Evolutionary conservation across 2,113 vertebrate genomes (phyloP).

Genomic region (Phrynosoma blainvillii): DNA sequence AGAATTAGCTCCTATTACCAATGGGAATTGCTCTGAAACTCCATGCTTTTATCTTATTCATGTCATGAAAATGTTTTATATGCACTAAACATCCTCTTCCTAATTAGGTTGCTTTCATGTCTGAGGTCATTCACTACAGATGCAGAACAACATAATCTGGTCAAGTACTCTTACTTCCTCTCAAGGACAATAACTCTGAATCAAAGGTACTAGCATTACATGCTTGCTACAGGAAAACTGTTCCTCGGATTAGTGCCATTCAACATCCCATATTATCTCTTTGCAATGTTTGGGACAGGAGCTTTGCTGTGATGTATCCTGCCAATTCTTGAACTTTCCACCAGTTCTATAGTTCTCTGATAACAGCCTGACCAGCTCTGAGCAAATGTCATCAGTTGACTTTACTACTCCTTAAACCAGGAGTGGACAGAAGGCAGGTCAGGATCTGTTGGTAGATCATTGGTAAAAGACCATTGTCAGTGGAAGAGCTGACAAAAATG

Average conservation of each 20-base stretch:
- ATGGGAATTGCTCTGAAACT: background rate
- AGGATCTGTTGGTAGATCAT: background rate
- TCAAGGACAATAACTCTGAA: accelerated
- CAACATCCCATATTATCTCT: background rate
- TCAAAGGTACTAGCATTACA: background rate
- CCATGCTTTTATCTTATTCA: background rate
- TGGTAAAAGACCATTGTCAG: no score
- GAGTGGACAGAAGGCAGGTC: background rate
- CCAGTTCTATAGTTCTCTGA: background rate
- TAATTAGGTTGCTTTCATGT: background rate
- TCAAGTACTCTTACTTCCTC: background rate
- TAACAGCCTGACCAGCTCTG: background rate
- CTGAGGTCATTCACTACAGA: background rate
- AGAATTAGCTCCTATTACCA: background rate
- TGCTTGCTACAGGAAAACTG: background rate
- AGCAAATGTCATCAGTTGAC: background rate
- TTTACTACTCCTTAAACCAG: background rate
- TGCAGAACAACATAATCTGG: background rate
- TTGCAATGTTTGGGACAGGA: background rate
- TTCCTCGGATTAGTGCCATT: background rate
- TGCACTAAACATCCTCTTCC: background rate
- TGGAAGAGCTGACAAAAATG: no score
- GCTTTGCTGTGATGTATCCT: background rate
- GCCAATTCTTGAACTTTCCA: background rate
- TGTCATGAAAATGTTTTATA: background rate